Conservation (phyloP, 1,140 invertebrate species). For the Macrotrachela quadricornifera region DNA sequence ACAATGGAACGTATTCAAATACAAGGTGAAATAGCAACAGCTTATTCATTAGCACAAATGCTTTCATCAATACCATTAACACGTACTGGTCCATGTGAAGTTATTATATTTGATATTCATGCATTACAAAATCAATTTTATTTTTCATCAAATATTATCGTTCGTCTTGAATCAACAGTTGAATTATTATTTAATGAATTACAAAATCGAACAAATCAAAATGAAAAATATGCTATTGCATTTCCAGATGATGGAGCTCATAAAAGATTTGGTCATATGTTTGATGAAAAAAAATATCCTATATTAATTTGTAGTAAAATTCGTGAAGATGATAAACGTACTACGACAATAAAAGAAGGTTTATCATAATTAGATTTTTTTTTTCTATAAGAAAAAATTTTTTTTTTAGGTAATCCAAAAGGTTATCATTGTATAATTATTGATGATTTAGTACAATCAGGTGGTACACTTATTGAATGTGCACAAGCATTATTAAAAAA, state of each 20-base stretch:
- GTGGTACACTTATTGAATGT: constrained; percentile 26
- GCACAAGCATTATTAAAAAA: constrained; percentile 20
- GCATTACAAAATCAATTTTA: constrained; percentile 31
- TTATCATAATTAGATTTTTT: too few relatives aligned
- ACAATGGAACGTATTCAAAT: constrained; percentile 31
- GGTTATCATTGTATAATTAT: constrained; percentile 26
- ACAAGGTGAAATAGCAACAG: constrained; percentile 30
- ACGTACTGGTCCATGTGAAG: constrained; percentile 25
- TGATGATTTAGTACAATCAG: constrained; percentile 29
- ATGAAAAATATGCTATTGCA: constrained; percentile 16
- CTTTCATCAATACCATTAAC: constrained; percentile 26
- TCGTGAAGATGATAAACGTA: constrained; percentile 19
- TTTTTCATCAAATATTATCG: constrained; percentile 27
- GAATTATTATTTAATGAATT: constrained; percentile 19
- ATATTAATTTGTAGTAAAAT: constrained; percentile 25
- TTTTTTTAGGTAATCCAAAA: constrained; percentile 17
- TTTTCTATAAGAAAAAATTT: background rate
- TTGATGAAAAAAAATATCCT: constrained; percentile 13
- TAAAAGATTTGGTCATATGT: constrained; percentile 24
- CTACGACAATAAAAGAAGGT: constrained; percentile 29
- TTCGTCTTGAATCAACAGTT: constrained; percentile 25
- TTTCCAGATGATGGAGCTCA: constrained; percentile 30
- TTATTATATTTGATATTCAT: constrained; percentile 30
- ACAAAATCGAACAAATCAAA: constrained; percentile 9
- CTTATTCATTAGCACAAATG: constrained; percentile 27